phyloP scores from a whole-genome alignment of 1,140 invertebrate genomes.

The Bicyclus anynana region DNA sequence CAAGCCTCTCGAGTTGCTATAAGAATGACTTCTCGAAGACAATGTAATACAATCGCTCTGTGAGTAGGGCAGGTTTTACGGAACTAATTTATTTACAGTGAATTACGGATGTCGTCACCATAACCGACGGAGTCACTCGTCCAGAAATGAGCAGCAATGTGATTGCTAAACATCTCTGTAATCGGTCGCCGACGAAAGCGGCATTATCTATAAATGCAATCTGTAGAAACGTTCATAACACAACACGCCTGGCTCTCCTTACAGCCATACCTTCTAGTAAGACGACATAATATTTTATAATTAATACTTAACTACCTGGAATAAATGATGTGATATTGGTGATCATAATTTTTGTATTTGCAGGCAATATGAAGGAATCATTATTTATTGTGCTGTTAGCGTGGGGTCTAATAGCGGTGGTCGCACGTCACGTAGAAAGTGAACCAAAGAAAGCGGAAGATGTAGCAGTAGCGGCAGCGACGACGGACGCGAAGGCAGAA shows the following conservation, averaged over 20 bases:
- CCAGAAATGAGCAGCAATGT: constrained; percentile 68
- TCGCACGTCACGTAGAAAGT: constrained; percentile 53
- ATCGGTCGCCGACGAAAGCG: constrained; percentile 63
- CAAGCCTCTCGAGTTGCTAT: no score
- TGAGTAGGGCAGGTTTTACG: constrained; percentile 32
- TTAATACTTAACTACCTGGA: constrained; percentile 1
- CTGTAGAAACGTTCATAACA: constrained; percentile 54
- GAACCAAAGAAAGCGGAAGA: constrained; percentile 31
- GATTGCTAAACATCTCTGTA: constrained; percentile 69
- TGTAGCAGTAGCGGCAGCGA: constrained; percentile 7
- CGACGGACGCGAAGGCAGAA: constrained; percentile 6
- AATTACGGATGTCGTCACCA: constrained; percentile 56
- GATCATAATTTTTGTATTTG: constrained; percentile 28
- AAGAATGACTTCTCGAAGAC: background rate
- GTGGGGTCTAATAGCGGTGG: constrained; percentile 37
- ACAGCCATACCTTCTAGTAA: constrained; percentile 41
- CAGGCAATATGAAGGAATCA: constrained; percentile 61
- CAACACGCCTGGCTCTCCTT: constrained; percentile 36
- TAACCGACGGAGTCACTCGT: constrained; percentile 52
- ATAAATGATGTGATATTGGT: constrained; percentile 3
- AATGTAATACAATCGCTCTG: constrained; percentile 30
- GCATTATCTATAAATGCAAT: constrained; percentile 70
- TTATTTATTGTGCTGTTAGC: constrained; percentile 42
- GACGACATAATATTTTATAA: constrained; percentile 25
- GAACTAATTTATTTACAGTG: constrained; percentile 60